Base-by-base conservation (phyloP, 30 jellyfish, hydroid and myxozoan genomes). In the Hydractinia symbiolongicarpus region DNA sequence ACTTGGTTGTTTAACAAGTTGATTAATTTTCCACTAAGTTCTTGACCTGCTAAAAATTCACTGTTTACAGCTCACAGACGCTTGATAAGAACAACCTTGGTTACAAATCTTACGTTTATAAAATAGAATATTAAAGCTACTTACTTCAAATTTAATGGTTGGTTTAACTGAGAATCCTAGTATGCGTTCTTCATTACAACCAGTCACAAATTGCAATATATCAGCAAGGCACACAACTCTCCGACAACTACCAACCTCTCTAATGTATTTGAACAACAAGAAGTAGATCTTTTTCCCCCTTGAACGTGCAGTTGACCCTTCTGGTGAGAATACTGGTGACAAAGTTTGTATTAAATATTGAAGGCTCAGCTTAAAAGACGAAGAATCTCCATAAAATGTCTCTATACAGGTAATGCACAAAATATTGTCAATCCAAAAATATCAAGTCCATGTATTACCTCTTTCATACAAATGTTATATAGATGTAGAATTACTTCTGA, bases 201-300 rank as follows among this genome's bases (percentile, higher is more conserved):
- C 86, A 15, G 79, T 82, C 10, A 73, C 79, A 82, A 82, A 82
- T 44, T 53, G 17, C 61, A 82, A 54, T 50, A 83, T 75, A 72
- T 83, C 70, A n/a, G n/a, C n/a, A 13, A 83, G 60, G 4, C 54
- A 13, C 4, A 40, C 49, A 58, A 9, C 55, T 55, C 91, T 49
- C 78, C 91, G 53, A 6, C 91, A 86, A 75, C 84, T 66, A 8
- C 81, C 89, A n/a, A 67, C 84, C 72, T 76, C 94, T 52, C 94
- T 60, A 56, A 84, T 8, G 61, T 84, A 67, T 21, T 54, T 84
- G 30, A 78, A 70, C 55, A 76, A 84, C 19, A 61, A 15, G 15
- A 86, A 66, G 64, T 84, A 78, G 11, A 84, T 1, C 58, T 77
- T 76, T 56, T 84, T 84, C 55, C 78, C 94, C 15, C 84, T 62